Conservation (phyloP, 2,113 vertebrate species). For the Hippoglossus stenolepis region DNA sequence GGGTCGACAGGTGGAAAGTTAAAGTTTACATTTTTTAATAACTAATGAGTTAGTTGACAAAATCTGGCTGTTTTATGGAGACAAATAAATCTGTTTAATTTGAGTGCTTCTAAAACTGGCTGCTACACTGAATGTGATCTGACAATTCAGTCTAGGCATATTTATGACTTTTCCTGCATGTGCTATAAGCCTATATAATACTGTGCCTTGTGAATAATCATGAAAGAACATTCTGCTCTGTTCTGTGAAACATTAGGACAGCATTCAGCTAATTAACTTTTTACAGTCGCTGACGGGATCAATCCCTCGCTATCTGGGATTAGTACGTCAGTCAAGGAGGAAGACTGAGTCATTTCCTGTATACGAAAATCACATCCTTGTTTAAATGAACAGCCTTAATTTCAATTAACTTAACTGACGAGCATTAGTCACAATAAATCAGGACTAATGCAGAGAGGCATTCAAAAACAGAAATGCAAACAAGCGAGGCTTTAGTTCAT, state of each 20-base stretch:
- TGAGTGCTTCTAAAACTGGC: too few relatives aligned
- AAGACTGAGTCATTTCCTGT: conserved; percentile 7
- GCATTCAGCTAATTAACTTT: not conserved
- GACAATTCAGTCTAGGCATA: too few relatives aligned
- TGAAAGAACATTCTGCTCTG: not conserved
- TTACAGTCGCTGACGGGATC: not conserved
- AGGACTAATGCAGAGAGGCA: conserved; percentile 25
- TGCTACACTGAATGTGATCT: too few relatives aligned
- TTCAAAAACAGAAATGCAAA: conserved; percentile 45
- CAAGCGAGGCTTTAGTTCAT: conserved; percentile 19
- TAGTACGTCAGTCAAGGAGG: not conserved
- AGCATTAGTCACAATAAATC: conserved; percentile 31
- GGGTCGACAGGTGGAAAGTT: too few relatives aligned
- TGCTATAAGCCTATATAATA: not conserved
- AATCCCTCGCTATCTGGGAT: not conserved
- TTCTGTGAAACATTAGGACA: not conserved
- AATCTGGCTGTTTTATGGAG: too few relatives aligned
- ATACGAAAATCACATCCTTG: not conserved
- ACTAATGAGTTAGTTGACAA: too few relatives aligned
- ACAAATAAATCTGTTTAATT: too few relatives aligned
- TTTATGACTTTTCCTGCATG: not conserved
- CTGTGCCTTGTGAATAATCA: not conserved
- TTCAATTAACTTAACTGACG: conserved; percentile 25
- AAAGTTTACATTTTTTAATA: too few relatives aligned
- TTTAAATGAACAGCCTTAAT: conserved; percentile 30